These are phyloP conservation scores for Austrolebias charrua DNA, from an alignment of 2,797 vertebrate genomes.

Conservation along the genomic window DNA sequence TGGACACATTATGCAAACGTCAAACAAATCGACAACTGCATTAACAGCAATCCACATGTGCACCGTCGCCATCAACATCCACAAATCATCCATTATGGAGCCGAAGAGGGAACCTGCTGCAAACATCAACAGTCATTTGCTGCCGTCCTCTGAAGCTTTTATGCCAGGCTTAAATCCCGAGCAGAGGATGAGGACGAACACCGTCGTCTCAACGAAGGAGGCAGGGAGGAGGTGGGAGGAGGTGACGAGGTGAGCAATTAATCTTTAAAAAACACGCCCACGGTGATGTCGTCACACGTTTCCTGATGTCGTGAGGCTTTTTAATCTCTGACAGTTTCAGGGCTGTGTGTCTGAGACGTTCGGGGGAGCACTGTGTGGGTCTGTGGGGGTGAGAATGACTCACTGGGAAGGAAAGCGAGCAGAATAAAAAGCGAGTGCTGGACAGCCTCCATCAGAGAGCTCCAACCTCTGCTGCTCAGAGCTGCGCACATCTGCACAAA, in stretches of 20 bases:
- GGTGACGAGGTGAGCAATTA: conserved; percentile 30
- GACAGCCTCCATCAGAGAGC: conserved; percentile 13
- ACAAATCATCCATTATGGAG: conserved; percentile 41
- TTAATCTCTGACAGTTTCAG: conserved; percentile 59
- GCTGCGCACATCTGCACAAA: conserved; percentile 16
- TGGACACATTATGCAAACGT: conserved; percentile 21
- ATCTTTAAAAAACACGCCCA: conserved; percentile 27
- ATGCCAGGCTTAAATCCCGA: conserved; percentile 31
- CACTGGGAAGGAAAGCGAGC: conserved; percentile 45
- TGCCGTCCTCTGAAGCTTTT: conserved; percentile 35
- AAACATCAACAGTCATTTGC: conserved; percentile 34
- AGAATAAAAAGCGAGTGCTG: conserved; percentile 44
- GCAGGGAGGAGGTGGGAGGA: neutral
- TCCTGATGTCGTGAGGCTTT: conserved; percentile 54
- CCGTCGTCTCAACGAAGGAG: conserved; percentile 16
- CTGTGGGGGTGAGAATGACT: conserved; percentile 52
- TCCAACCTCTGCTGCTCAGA: conserved; percentile 4
- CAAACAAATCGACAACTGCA: conserved; percentile 25
- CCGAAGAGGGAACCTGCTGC: conserved; percentile 25
- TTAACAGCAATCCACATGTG: conserved; percentile 5
- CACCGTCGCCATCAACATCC: conserved; percentile 3
- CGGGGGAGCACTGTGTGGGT: neutral
- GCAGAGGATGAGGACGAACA: conserved; percentile 41
- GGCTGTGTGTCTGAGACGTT: conserved; percentile 37
- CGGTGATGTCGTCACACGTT: conserved; percentile 53